phyloP scores from a whole-genome alignment of 2,113 vertebrate genomes.

The Burhinus bistriatus region DNA sequence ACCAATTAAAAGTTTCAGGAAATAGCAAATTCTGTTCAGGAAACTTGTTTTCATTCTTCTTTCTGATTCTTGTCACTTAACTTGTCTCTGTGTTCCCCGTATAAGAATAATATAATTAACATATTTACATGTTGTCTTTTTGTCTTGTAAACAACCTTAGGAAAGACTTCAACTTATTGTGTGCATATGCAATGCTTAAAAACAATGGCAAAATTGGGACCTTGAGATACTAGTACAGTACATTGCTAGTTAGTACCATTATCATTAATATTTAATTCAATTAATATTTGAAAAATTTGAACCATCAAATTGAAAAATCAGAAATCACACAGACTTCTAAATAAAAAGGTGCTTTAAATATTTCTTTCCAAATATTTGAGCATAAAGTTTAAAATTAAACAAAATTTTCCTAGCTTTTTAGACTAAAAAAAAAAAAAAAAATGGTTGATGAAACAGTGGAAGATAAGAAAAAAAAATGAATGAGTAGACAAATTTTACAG shows the following conservation, averaged over 20 bases:
- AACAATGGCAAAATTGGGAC: background rate
- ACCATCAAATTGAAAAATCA: background rate
- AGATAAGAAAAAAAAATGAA: background rate
- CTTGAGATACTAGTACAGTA: background rate
- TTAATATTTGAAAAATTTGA: background rate
- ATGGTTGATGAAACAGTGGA: background rate
- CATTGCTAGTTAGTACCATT: background rate
- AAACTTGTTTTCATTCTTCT: background rate
- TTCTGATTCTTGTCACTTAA: background rate
- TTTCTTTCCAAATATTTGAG: background rate
- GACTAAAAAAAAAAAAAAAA: background rate
- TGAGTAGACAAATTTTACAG: background rate
- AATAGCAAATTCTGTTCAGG: background rate
- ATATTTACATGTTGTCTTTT: background rate
- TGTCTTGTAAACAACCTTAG: background rate
- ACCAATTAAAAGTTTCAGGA: background rate
- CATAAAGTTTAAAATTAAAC: background rate
- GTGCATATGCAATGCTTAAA: background rate
- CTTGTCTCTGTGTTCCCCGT: background rate
- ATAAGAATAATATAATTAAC: background rate
- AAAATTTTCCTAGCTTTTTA: background rate
- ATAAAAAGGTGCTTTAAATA: background rate
- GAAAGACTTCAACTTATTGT: background rate
- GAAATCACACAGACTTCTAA: background rate
- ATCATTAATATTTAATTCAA: background rate